phyloP scores from a whole-genome alignment of 2,113 vertebrate genomes.

The Acanthochromis polyacanthus region DNA sequence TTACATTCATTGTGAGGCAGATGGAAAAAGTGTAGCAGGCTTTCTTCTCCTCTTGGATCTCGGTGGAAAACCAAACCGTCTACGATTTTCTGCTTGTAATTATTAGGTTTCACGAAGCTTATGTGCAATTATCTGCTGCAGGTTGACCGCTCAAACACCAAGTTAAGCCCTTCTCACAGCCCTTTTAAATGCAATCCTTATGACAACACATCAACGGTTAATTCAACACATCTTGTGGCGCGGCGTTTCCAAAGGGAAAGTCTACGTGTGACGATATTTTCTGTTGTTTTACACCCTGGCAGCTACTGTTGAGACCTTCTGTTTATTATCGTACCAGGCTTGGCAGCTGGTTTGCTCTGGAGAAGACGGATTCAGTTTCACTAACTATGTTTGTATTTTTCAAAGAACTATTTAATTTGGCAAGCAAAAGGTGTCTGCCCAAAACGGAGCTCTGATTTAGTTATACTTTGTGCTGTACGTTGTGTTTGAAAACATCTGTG shows the following conservation, averaged over 20 bases:
- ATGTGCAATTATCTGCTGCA: constrained; percentile 79
- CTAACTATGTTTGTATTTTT: constrained; percentile 60
- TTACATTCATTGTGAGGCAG: constrained; percentile 70
- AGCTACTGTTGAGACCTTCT: constrained; percentile 61
- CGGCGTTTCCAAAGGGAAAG: constrained; percentile 58
- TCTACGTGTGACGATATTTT: constrained; percentile 47
- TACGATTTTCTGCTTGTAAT: constrained; percentile 82
- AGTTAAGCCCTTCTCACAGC: constrained; percentile 69
- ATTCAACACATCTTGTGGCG: constrained; percentile 67
- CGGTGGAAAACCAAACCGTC: constrained; percentile 80
- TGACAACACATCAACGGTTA: constrained; percentile 67
- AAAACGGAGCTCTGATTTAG: constrained; percentile 43
- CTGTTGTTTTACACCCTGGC: constrained; percentile 64
- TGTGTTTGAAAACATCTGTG: constrained; percentile 27
- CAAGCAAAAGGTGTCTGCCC: constrained; percentile 22
- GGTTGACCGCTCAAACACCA: constrained; percentile 79
- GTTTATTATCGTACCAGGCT: constrained; percentile 65
- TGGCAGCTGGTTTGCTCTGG: constrained; percentile 33
- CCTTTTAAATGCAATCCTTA: constrained; percentile 72
- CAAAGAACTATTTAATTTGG: constrained; percentile 58
- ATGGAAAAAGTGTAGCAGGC: constrained; percentile 77
- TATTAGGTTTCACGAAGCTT: constrained; percentile 80
- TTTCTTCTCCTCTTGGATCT: constrained; percentile 63
- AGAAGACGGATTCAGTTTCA: constrained; percentile 54
- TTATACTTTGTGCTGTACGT: constrained; percentile 33